Evolutionary conservation across 2,113 vertebrate species (phyloP).

Genomic region (Manacus vitellinus): DNA sequence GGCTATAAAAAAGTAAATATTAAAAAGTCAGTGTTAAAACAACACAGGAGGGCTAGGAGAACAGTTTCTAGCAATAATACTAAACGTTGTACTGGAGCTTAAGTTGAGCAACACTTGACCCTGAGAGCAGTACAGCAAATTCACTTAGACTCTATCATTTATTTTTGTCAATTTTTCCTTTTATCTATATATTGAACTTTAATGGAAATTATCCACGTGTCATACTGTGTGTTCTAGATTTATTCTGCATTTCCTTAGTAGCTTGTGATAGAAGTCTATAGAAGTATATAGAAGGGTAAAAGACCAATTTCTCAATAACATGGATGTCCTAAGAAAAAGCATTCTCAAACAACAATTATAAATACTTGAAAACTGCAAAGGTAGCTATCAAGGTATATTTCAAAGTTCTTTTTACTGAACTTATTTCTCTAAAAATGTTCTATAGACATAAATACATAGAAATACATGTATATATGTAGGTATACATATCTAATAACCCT

Average conservation of each 20-base stretch:
- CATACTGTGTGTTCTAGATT: not conserved
- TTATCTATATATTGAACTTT: slow-evolving; percentile 42
- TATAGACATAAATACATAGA: not conserved
- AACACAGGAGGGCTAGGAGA: not conserved
- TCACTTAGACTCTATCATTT: not conserved
- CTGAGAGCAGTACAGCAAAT: not conserved
- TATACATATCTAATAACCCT: too few relatives aligned
- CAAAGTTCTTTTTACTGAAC: not conserved
- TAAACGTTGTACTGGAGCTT: not conserved
- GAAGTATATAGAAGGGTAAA: slow-evolving; percentile 13
- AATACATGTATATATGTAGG: not conserved
- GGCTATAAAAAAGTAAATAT: not conserved
- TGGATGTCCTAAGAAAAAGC: not conserved
- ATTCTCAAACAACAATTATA: not conserved
- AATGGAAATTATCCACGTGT: slow-evolving; percentile 47
- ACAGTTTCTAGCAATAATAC: not conserved
- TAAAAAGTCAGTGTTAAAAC: not conserved
- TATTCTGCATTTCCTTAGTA: slow-evolving; percentile 64
- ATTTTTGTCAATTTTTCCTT: slow-evolving; percentile 50
- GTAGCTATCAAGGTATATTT: not conserved
- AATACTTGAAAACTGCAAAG: slow-evolving; percentile 39
- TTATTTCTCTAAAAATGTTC: not conserved
- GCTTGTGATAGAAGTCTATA: slow-evolving; percentile 14
- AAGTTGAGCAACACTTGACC: not conserved
- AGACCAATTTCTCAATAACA: slow-evolving; percentile 31